These are phyloP conservation scores for Emydoidea blandingii DNA, from an alignment of 2,797 vertebrate species.

Conservation along the genomic window DNA sequence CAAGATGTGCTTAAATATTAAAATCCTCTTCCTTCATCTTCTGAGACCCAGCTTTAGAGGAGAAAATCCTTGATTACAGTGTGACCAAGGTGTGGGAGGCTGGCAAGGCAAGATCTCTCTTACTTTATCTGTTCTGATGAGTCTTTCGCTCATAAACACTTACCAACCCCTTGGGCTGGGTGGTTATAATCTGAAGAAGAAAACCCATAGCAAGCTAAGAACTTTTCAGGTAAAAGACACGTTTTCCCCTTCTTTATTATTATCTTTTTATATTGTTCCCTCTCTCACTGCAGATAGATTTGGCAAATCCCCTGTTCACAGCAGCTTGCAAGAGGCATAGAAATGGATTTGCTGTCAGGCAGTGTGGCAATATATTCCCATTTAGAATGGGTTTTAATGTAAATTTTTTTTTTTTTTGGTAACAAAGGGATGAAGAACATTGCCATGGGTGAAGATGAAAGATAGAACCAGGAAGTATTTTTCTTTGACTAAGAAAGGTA, in stretches of 20 bases:
- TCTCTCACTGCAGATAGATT: not conserved
- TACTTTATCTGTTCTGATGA: not conserved
- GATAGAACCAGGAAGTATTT: not conserved
- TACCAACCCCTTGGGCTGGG: not conserved
- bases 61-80: not conserved
- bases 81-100: not conserved
- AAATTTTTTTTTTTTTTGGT: not conserved
- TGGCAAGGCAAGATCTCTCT: accelerated
- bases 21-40: not conserved
- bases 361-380: not conserved
- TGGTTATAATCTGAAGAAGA: not conserved
- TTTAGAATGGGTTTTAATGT: not conserved
- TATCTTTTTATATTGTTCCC: not conserved
- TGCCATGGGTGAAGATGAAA: not conserved
- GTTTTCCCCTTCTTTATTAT: not conserved
- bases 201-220: not conserved
- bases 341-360: not conserved
- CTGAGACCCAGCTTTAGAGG: not conserved
- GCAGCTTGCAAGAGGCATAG: not conserved
- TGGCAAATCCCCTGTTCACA: not conserved
- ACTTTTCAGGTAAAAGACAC: not conserved
- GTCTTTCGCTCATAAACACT: not conserved
- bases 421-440: not conserved
- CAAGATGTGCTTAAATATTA: not conserved
- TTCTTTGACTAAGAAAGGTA: not conserved